Conservation (phyloP, 2,888 invertebrate genomes). For the Drosophila lutescens region DNA sequence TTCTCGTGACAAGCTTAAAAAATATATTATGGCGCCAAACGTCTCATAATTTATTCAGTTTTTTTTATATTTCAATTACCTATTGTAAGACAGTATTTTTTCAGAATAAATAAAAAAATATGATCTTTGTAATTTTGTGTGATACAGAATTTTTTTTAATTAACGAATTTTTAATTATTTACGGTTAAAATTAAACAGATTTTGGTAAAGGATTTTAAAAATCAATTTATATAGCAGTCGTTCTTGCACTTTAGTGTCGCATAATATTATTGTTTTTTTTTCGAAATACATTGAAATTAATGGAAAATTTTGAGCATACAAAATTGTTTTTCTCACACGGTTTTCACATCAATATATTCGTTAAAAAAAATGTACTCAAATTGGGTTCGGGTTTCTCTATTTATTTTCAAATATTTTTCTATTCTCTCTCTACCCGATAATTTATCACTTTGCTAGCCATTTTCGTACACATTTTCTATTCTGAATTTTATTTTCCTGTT, state of each 20-base stretch:
- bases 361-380: conserved; percentile 10
- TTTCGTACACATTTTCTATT: background rate
- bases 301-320: conserved; percentile 2
- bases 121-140: no score
- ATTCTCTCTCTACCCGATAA: conserved; percentile 6
- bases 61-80: background rate
- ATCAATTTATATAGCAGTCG: background rate
- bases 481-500: background rate
- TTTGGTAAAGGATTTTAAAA: no score
- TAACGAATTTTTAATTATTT: no score
- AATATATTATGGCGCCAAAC: background rate
- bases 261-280: no score
- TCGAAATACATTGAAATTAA: background rate
- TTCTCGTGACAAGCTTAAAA: background rate
- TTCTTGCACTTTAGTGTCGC: no score
- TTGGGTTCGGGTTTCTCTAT: conserved; percentile 5
- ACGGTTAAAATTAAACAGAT: no score
- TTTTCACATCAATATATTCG: background rate
- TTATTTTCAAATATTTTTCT: conserved; percentile 19
- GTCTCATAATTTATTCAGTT: background rate
- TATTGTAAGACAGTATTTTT: no score
- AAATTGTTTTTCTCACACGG: background rate
- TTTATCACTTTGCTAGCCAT: conserved; percentile 11
- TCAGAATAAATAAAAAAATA: no score
- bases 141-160: no score